A percentile compares a stretch with the other conserved stretches of the same genome.
Evolutionary conservation across 23 tunicate species (phyloP).

Genomic region (Botrylloides violaceus): DNA sequence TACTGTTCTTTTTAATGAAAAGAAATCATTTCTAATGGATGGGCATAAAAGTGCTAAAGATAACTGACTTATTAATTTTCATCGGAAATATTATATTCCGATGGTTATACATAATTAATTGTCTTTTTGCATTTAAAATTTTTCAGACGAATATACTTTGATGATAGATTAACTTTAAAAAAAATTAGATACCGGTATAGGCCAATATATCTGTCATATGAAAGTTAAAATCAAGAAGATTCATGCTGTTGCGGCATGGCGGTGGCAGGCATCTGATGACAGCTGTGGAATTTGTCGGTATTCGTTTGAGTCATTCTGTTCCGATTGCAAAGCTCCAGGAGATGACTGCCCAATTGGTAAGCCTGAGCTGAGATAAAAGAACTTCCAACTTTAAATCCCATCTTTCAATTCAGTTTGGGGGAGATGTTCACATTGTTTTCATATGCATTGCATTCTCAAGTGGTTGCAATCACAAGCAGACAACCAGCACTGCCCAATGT

Average conservation of each 20-base stretch:
- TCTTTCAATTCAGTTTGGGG: constrained; percentile 75
- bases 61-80: background rate
- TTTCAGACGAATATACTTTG: too few species aligned
- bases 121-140: too few species aligned
- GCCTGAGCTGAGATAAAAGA: background rate
- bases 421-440: constrained; percentile 85
- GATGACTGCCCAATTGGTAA: constrained; percentile 97
- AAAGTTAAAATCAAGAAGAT: constrained; percentile 76
- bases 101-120: too few species aligned
- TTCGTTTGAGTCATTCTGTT: constrained; percentile 85
- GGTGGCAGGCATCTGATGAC: constrained; percentile 92
- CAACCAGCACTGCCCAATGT: constrained; percentile 94
- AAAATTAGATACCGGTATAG: too few species aligned
- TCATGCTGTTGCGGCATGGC: constrained; percentile 80
- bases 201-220: too few species aligned
- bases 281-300: constrained; percentile 93
- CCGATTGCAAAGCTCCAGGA: constrained; percentile 90
- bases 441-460: constrained; percentile 92
- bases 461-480: constrained; percentile 89
- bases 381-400: background rate
- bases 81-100: too few species aligned
- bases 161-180: too few species aligned
- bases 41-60: constrained; percentile 35
- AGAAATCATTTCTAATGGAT: constrained; percentile 42
- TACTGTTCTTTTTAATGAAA: constrained; percentile 61